Conservation (phyloP, 1,140 invertebrate species). For the Plodia interpunctella region DNA sequence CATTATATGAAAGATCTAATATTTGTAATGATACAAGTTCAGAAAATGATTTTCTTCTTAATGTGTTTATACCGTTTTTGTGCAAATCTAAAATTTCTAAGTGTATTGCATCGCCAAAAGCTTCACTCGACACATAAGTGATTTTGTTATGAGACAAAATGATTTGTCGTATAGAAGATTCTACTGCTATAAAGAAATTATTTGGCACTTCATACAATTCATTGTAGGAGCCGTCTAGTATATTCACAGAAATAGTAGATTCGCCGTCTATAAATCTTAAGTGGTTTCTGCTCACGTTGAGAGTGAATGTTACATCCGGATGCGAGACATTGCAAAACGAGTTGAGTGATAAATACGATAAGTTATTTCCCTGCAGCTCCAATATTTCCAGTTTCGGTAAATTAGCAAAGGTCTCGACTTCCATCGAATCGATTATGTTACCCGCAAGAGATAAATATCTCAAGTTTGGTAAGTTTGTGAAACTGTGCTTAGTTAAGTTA, state of each 20-base stretch:
- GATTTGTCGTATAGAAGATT: conserved; percentile 80
- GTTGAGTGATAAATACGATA: conserved; percentile 81
- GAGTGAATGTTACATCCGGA: conserved; percentile 77
- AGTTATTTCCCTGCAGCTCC: conserved; percentile 85
- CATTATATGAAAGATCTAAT: conserved; percentile 88
- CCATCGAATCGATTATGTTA: conserved; percentile 81
- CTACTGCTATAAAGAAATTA: conserved; percentile 79
- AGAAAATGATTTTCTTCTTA: conserved; percentile 86
- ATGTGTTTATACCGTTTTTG: conserved; percentile 84
- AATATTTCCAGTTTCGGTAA: conserved; percentile 82
- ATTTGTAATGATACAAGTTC: conserved; percentile 85
- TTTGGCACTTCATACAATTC: conserved; percentile 81
- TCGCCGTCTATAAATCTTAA: conserved; percentile 80
- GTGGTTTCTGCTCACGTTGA: conserved; percentile 85
- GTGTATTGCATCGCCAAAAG: conserved; percentile 82
- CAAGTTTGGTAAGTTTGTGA: conserved; percentile 82
- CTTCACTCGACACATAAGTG: conserved; percentile 81
- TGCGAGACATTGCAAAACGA: conserved; percentile 82
- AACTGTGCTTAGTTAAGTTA: conserved; percentile 77
- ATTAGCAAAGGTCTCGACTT: conserved; percentile 80
- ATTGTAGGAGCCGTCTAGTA: conserved; percentile 85
- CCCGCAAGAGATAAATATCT: conserved; percentile 83
- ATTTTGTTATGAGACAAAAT: conserved; percentile 87
- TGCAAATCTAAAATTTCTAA: conserved; percentile 86
- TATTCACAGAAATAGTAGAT: conserved; percentile 78